phyloP scores from a whole-genome alignment of 2,113 vertebrate genomes.

The Benthochromis sp. region DNA sequence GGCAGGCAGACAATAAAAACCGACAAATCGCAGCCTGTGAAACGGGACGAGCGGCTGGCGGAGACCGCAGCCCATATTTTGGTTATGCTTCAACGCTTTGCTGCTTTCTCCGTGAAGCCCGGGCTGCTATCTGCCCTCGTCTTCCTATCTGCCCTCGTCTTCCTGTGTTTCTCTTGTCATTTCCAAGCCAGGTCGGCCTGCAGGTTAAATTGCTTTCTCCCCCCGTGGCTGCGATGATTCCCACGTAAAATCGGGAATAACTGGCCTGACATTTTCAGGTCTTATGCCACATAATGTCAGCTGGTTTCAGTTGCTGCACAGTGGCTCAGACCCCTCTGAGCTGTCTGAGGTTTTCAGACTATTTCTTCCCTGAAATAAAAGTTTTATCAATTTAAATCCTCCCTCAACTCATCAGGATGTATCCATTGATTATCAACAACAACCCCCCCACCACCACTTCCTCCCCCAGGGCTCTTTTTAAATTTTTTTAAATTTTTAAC shows the following conservation, averaged over 20 bases:
- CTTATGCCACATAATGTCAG: not conserved
- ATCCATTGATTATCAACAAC: not conserved
- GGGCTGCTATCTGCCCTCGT: not conserved
- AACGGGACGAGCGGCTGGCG: conserved; percentile 1
- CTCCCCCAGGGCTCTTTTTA: not conserved
- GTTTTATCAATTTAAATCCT: not conserved
- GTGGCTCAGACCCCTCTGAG: not conserved
- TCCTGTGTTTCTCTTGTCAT: not conserved
- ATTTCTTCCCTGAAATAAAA: not conserved
- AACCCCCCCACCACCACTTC: not conserved
- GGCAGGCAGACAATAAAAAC: conserved; percentile 52
- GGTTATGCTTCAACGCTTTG: conserved; percentile 32
- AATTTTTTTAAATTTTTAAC: not conserved
- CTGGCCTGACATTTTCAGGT: not conserved
- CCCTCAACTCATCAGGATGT: not conserved
- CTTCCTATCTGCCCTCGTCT: not conserved
- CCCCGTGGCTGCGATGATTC: not conserved
- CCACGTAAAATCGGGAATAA: not conserved
- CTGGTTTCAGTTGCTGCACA: not conserved
- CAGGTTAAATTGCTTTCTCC: conserved; percentile 24
- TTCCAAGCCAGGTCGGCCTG: conserved; percentile 13
- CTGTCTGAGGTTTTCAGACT: not conserved
- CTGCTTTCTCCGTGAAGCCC: not conserved
- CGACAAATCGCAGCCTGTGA: conserved; percentile 1
- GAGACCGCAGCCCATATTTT: conserved; percentile 10